Percentiles rank a stretch among this genome's conserved stretches.
Evolutionary conservation across 2,113 vertebrate genomes (phyloP).

Genomic region (Hoplias malabaricus): DNA sequence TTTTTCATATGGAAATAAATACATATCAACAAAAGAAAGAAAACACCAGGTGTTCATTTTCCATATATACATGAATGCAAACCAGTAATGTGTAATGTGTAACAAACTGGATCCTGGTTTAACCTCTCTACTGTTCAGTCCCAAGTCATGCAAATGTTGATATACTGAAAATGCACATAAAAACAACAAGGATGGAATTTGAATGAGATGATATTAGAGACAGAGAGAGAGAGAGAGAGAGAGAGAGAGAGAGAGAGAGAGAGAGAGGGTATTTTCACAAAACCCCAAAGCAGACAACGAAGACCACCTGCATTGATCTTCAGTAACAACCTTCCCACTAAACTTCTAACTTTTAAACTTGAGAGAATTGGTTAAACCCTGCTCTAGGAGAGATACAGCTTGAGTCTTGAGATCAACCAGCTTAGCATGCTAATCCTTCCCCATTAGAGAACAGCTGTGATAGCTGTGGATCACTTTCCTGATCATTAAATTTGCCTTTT

Average conservation of each 20-base stretch:
- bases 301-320: background rate
- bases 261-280: background rate
- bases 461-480: constrained; percentile 4
- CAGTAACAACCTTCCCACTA: background rate
- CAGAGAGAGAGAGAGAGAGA: background rate
- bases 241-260: background rate
- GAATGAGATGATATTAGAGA: too few relatives aligned
- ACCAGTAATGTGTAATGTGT: too few relatives aligned
- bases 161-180: too few relatives aligned
- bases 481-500: constrained; percentile 1
- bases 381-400: background rate
- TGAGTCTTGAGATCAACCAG: constrained; percentile 3
- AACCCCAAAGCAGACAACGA: background rate
- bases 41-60: too few relatives aligned
- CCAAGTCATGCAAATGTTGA: too few relatives aligned
- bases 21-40: too few relatives aligned
- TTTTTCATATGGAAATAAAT: too few relatives aligned
- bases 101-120: too few relatives aligned
- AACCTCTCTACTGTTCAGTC: too few relatives aligned
- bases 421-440: background rate
- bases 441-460: constrained; percentile 19
- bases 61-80: too few relatives aligned
- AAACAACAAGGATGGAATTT: too few relatives aligned
- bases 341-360: background rate
- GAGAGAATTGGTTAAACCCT: background rate